These are phyloP conservation scores for Metallyticus violacea DNA, from an alignment of 2,888 invertebrate species.

Conservation along the genomic window DNA sequence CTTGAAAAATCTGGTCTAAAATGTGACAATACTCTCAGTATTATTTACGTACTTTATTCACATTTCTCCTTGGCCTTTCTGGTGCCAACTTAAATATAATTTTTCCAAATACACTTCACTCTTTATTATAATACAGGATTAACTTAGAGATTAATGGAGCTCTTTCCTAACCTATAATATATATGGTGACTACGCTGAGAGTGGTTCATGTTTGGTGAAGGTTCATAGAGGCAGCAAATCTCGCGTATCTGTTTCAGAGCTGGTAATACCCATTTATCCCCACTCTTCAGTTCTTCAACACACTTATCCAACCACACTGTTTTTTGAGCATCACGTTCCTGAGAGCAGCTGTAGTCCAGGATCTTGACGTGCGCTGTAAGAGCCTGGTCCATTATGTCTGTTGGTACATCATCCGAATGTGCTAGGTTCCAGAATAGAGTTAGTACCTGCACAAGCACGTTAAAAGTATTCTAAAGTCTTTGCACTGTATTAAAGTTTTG, in stretches of 20 bases:
- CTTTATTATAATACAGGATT: no score
- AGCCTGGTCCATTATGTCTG: slow-evolving; percentile 97
- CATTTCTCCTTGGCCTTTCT: no score
- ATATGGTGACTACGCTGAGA: slow-evolving; percentile 59
- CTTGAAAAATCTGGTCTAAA: no score
- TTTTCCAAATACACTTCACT: no score
- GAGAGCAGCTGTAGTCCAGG: slow-evolving; percentile 95
- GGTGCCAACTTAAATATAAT: no score
- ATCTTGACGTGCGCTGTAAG: slow-evolving; percentile 94
- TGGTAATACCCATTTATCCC: slow-evolving; percentile 89
- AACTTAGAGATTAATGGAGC: no score
- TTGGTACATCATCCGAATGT: slow-evolving; percentile 92
- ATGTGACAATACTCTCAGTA: no score
- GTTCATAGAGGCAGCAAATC: slow-evolving; percentile 92
- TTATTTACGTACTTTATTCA: no score
- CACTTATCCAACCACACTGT: slow-evolving; percentile 93
- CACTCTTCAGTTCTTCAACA: slow-evolving; percentile 88
- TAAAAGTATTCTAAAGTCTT: not conserved
- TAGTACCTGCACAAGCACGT: slow-evolving; percentile 59
- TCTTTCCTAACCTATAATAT: slow-evolving; percentile 51
- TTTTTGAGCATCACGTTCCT: slow-evolving; percentile 94
- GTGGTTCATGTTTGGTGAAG: slow-evolving; percentile 63
- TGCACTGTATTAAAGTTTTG: not conserved
- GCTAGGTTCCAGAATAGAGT: slow-evolving; percentile 96
- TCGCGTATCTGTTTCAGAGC: slow-evolving; percentile 93